phyloP scores from a whole-genome alignment of 2,888 invertebrate species.

The Endomychus coccineus region DNA sequence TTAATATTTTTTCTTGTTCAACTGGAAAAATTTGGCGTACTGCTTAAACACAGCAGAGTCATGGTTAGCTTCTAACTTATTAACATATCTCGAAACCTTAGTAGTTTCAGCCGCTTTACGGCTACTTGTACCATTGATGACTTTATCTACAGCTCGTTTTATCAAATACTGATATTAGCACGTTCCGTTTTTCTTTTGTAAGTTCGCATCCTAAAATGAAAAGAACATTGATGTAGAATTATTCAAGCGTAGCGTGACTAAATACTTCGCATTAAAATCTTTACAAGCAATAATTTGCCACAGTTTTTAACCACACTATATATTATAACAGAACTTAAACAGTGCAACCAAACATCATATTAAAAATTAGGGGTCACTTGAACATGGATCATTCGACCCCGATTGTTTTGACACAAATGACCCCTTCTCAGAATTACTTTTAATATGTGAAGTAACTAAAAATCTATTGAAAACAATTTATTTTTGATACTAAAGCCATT shows the following conservation, averaged over 20 bases:
- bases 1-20: constrained; percentile 1
- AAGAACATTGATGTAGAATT: constrained; percentile 1
- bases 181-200: constrained; percentile 1
- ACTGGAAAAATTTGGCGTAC: not conserved
- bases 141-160: constrained; percentile 1
- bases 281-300: too few relatives aligned
- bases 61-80: not conserved
- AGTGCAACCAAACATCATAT: too few relatives aligned
- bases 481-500: too few relatives aligned
- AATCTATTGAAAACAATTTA: too few relatives aligned
- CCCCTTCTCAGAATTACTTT: too few relatives aligned
- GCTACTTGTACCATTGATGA: not conserved
- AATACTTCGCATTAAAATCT: not conserved
- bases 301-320: too few relatives aligned
- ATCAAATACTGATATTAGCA: constrained; percentile 1
- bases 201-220: constrained; percentile 1
- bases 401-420: not conserved
- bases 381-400: not conserved
- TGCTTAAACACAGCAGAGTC: not conserved
- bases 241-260: constrained; percentile 1
- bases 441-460: too few relatives aligned
- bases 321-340: too few relatives aligned
- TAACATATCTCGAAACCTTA: not conserved
- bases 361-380: too few relatives aligned
- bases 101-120: constrained; percentile 1